phyloP scores from a whole-genome alignment of 2,888 invertebrate species.

The Nudaria mundana region DNA sequence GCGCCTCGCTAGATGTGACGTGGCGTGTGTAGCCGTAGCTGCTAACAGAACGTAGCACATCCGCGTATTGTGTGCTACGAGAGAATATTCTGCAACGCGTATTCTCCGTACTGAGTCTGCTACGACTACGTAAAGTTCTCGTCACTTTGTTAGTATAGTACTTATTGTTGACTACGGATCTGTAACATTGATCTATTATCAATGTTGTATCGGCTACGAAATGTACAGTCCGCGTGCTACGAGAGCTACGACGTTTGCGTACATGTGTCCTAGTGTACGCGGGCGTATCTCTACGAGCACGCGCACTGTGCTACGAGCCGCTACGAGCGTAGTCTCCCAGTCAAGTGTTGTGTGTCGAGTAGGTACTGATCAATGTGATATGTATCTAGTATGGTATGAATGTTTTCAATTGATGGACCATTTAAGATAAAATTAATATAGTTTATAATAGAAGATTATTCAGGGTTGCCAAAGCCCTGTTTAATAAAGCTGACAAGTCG shows the following conservation, averaged over 20 bases:
- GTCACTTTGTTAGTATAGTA: too few species aligned
- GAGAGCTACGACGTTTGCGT: too few species aligned
- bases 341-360: background rate
- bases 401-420: conserved; percentile 2
- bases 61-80: background rate
- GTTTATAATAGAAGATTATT: background rate
- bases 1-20: conserved; percentile 33
- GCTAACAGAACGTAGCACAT: background rate
- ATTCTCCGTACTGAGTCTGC: background rate
- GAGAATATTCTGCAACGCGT: background rate
- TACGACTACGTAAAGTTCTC: too few species aligned
- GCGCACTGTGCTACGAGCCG: background rate
- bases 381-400: background rate
- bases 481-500: too few species aligned
- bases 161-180: too few species aligned
- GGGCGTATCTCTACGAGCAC: too few species aligned
- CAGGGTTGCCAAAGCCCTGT: background rate
- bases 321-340: background rate
- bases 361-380: conserved; percentile 1
- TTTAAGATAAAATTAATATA: background rate
- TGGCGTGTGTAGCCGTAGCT: too few species aligned
- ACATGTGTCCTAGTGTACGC: too few species aligned
- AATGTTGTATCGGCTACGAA: too few species aligned
- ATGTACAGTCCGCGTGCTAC: too few species aligned
- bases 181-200: too few species aligned